Evolutionary conservation across 2,888 invertebrate species (phyloP).

Genomic region (Dynastes grantii): DNA sequence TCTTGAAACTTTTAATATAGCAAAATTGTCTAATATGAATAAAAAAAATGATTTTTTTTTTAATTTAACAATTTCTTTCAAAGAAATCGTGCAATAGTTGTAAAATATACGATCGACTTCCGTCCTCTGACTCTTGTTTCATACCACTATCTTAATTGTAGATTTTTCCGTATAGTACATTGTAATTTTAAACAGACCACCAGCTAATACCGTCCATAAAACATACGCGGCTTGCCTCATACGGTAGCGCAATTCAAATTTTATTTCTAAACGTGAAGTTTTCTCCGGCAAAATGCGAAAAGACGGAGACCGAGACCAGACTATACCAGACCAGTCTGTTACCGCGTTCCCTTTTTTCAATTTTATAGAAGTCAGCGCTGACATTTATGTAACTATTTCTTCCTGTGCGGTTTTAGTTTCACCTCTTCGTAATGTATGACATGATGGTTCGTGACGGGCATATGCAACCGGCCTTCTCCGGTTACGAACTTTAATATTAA

Average conservation of each 20-base stretch:
- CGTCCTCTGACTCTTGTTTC: too few species aligned
- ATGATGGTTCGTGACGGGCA: constrained; percentile 63
- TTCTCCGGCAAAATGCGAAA: neutral
- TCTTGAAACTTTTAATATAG: too few species aligned
- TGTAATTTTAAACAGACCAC: neutral
- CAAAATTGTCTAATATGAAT: too few species aligned
- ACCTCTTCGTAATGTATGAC: constrained; percentile 62
- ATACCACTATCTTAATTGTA: neutral
- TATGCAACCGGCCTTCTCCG: constrained; percentile 54
- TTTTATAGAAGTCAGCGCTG: constrained; percentile 63
- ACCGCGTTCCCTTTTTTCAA: constrained; percentile 48
- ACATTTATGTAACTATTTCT: constrained; percentile 62
- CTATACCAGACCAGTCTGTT: neutral
- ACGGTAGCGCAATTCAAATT: too few species aligned
- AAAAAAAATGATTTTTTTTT: too few species aligned
- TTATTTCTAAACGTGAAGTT: neutral
- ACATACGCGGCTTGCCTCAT: too few species aligned
- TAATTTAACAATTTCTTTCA: too few species aligned
- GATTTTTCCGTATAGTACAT: neutral
- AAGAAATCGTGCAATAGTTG: neutral
- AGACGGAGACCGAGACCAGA: neutral
- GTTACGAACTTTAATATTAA: constrained; percentile 60
- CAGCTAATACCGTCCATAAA: too few species aligned
- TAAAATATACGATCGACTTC: neutral
- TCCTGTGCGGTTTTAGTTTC: constrained; percentile 61